A percentile compares a stretch with the other conserved stretches of the same genome.
These are phyloP conservation scores for Umimayanthus chanpuru DNA, from an alignment of 92 coral and sea anemone genomes.

Conservation along the genomic window DNA sequence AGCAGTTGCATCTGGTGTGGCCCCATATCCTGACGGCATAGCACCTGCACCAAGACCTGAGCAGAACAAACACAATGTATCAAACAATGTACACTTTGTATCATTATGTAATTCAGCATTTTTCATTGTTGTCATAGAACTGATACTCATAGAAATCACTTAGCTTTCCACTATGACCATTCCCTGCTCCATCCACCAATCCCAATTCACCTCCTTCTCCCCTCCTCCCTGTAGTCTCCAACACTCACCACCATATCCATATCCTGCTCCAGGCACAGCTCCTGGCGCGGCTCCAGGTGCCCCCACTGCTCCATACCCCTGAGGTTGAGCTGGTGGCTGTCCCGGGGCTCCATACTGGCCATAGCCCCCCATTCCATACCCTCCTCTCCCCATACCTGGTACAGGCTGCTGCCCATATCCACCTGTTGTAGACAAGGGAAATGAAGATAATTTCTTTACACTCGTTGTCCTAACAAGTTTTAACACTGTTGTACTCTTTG, in stretches of 20 bases:
- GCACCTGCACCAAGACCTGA: conserved; percentile 34
- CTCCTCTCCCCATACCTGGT: conserved; percentile 62
- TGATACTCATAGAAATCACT: too few species aligned
- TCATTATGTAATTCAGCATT: too few species aligned
- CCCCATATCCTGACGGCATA: conserved; percentile 26
- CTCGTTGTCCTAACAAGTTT: too few species aligned
- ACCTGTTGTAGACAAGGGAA: not conserved
- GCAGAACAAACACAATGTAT: not conserved
- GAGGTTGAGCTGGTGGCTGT: conserved; percentile 38
- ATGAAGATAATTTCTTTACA: too few species aligned
- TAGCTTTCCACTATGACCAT: too few species aligned
- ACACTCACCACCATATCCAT: conserved; percentile 58
- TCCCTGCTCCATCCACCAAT: too few species aligned
- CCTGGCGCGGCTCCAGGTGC: conserved; percentile 53
- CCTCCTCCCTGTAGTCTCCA: not conserved
- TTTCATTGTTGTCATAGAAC: too few species aligned
- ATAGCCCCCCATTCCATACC: conserved; percentile 48
- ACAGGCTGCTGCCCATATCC: conserved; percentile 64
- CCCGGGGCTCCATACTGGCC: conserved; percentile 60
- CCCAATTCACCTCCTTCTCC: too few species aligned
- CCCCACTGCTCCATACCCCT: conserved; percentile 29
- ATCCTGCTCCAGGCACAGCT: conserved; percentile 61
- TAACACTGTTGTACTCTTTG: too few species aligned
- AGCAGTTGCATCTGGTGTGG: conserved; percentile 43
- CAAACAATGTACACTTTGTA: too few species aligned